Base-by-base conservation (phyloP, 64 coral and sea anemone species). In the Stylophora pistillata region DNA sequence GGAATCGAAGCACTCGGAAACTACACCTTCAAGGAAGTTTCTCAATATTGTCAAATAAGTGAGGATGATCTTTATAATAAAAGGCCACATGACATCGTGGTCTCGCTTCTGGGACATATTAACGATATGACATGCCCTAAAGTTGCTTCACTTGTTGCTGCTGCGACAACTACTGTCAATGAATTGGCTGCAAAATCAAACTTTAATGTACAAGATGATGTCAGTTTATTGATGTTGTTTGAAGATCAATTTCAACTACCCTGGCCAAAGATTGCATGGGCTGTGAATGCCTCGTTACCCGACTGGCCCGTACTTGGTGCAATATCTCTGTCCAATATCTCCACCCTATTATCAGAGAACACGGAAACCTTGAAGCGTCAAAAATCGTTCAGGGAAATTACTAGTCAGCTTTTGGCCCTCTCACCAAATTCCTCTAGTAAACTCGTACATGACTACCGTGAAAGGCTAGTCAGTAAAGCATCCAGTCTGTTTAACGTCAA, bases 241-340 rank as follows among this genome's bases (percentile, higher is more conserved):
- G 81, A 90, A 93, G 78, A 16, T 1, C 26, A 78, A 56, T 74
- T 82, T 13, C 58, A 82, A 52, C 27, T 97, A 27, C 89, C 95
- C 15, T 97, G 88, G 87, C 88, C 58, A 13, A 93, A 97, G 58
- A 59, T 94, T 65, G 18, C 83, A 20, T 97, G 91, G 95, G 95
- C 91, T 10, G 75, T 97, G 15, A 93, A 93, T 18, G 59, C 74
- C 37, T 58, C 82, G 0, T 55, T 93, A 66, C 6, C 53, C 17
- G 87, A 97, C 33, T 97, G 95, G 95, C 95, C 95, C 33, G 41
- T 89, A 15, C 9, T 96, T 17, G 90, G 62, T 15, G 86, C 94
- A 14, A 10, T 89, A 15, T 76, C 58, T 53, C 71, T 96, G 1
- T 29, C 56, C 15, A 14, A 88, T 52, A 71, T 78, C 9, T 66